phyloP scores from a whole-genome alignment of 2,113 vertebrate species.

The Ochotona princeps region DNA sequence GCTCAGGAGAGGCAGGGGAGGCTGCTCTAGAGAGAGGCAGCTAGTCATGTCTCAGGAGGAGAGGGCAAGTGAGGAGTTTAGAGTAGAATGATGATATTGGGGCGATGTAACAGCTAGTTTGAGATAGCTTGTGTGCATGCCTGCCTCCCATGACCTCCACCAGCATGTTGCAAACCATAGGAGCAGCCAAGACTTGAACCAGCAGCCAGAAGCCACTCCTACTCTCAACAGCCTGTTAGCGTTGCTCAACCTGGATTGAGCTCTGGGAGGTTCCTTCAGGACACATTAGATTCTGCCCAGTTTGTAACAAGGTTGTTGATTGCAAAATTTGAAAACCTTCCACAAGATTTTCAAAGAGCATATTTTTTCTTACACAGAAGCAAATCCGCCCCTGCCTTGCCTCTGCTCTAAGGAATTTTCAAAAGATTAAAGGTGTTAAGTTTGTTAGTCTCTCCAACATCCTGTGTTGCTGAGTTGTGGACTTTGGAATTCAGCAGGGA shows the following conservation, averaged over 20 bases:
- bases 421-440: neutral
- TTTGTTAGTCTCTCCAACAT: neutral
- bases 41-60: neutral
- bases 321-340: neutral
- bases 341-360: too few relatives aligned
- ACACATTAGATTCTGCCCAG: neutral
- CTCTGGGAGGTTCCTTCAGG: neutral
- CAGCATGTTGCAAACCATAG: neutral
- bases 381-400: neutral
- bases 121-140: neutral
- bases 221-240: neutral
- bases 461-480: neutral
- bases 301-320: neutral
- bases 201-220: neutral
- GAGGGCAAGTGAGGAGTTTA: neutral
- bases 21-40: neutral
- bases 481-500: neutral
- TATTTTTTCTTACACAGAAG: too few relatives aligned
- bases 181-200: neutral
- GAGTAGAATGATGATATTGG: neutral
- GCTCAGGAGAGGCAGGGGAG: neutral
- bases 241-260: neutral
- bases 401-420: neutral
- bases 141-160: neutral
- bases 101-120: neutral